phyloP scores from a whole-genome alignment of 2,888 invertebrate genomes.

The Lingula anatina region DNA sequence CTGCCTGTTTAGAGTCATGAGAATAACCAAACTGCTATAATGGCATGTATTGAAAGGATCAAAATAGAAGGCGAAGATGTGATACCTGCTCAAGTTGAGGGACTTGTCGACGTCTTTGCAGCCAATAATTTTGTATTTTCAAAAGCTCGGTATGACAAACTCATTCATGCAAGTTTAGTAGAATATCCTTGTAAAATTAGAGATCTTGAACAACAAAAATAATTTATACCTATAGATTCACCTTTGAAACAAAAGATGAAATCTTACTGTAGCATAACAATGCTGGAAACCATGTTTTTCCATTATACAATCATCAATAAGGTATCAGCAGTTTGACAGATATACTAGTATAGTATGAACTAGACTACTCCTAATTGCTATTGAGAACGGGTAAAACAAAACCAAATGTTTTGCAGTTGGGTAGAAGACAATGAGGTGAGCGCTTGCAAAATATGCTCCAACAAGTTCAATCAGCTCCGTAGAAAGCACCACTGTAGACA shows the following conservation, averaged over 20 bases:
- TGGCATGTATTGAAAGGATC: slow-evolving; percentile 4
- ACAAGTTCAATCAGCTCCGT: slow-evolving; percentile 38
- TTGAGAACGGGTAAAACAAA: too few relatives aligned
- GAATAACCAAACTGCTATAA: too few relatives aligned
- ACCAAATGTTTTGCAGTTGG: slow-evolving; percentile 27
- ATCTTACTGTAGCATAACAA: background rate
- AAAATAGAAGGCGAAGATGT: slow-evolving; percentile 21
- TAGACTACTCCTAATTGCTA: too few relatives aligned
- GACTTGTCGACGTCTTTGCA: slow-evolving; percentile 20
- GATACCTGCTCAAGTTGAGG: slow-evolving; percentile 24
- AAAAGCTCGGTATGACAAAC: slow-evolving; percentile 21
- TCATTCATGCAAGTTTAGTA: background rate
- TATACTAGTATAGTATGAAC: too few relatives aligned
- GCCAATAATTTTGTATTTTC: slow-evolving; percentile 20
- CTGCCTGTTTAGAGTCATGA: too few relatives aligned
- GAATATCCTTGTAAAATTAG: too few relatives aligned
- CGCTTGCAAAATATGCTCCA: slow-evolving; percentile 30
- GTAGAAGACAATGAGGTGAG: slow-evolving; percentile 30
- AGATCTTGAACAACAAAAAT: too few relatives aligned
- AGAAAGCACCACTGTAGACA: slow-evolving; percentile 46
- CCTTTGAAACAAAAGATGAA: background rate
- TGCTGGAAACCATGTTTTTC: too few relatives aligned
- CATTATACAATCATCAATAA: too few relatives aligned
- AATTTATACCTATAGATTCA: too few relatives aligned
- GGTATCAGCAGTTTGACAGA: too few relatives aligned